These are phyloP conservation scores for Chrysodeixis includens DNA, from an alignment of 2,888 invertebrate species.

Conservation along the genomic window DNA sequence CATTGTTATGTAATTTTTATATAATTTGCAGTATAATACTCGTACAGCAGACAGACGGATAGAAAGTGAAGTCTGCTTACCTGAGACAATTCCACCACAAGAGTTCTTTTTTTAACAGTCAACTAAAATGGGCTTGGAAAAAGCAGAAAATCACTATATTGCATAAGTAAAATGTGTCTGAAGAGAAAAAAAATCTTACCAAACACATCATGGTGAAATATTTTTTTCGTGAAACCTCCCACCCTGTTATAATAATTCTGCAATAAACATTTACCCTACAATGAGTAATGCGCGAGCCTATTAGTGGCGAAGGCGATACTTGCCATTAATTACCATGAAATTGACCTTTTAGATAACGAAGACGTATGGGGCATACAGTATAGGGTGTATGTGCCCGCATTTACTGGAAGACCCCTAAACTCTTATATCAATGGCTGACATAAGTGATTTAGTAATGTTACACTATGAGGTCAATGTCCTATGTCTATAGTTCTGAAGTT, in stretches of 20 bases:
- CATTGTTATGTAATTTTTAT: no score
- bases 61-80: no score
- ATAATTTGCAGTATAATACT: no score
- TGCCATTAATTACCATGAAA: constrained; percentile 37
- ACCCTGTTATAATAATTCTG: not conserved
- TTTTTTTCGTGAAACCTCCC: not conserved
- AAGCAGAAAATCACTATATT: no score
- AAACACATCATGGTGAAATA: no score
- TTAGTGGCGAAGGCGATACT: constrained; percentile 37
- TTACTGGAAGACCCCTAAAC: constrained; percentile 23
- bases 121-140: no score
- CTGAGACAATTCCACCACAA: no score
- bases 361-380: constrained; percentile 13
- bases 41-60: no score
- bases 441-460: constrained; percentile 2
- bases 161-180: no score
- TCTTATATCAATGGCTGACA: not conserved
- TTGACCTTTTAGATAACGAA: constrained; percentile 41
- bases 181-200: no score
- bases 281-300: constrained; percentile 16
- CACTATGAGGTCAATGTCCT: not conserved
- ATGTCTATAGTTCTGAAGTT: not conserved
- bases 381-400: constrained; percentile 1
- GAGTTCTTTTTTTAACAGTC: no score
- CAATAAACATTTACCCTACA: not conserved